Base-by-base conservation (phyloP, 1,140 invertebrate genomes). In the Apis dorsata region DNA sequence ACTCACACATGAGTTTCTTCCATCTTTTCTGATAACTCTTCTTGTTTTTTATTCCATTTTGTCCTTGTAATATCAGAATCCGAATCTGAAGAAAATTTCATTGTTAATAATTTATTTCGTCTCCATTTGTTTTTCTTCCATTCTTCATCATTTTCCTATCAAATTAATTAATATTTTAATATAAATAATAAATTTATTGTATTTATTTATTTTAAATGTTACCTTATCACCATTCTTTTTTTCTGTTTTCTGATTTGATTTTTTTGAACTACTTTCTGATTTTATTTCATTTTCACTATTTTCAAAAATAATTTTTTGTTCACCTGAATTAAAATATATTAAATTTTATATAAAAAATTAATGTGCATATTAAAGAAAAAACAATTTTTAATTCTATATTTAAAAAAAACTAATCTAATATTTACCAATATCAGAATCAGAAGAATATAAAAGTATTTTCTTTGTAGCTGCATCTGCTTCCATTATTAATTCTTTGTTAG, bases 1-100 rank as follows among this genome's bases (percentile, higher is more conserved):
- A 85, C 80, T 82, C 83, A 93, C 92, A 73, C 81, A 63, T 89
- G 59, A 9, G 82, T 72, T 44, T 86, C 74, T 71, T 89, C 85
- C 5, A 60, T 28, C 53, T 90, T 86, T 21, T 88, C 69, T 66
- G 83, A 66, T 3, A 87, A 15, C 79, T 90, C 91, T 34, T 83
- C 51, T 75, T 90, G 86, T 15, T 86, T 79, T 68, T 89, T 89
- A 0, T 88, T 68, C 72, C 69, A 83, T 78, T 89, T 90, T 34
- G 85, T 34, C n/a, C 85, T 86, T 44, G 92, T 89, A 24, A 81
- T 85, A 2, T 92, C 91, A 1, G 92, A 91, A 84, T 93, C 93
- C 0, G 88, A 88, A 34, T 91, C 89, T 0, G 91, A 91, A 9
- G 90, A 91, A 10, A 94, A 76, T 69, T 88, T 91, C 24, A 80